A percentile compares a stretch with the other conserved stretches of the same genome.
These are phyloP conservation scores for Campopleginae sp. DNA, from an alignment of 2,888 invertebrate genomes.

Conservation along the genomic window DNA sequence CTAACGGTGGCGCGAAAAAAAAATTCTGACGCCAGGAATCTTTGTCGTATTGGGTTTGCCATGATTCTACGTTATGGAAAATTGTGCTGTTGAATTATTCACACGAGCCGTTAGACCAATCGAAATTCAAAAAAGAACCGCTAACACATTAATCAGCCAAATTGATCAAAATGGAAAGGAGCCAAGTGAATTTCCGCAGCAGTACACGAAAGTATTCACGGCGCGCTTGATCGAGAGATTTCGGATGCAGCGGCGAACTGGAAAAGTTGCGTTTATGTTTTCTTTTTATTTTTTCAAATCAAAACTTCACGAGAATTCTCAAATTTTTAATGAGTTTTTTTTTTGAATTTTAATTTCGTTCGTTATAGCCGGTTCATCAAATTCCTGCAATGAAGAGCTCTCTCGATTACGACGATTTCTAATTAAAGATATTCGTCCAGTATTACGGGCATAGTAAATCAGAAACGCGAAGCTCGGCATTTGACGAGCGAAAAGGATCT, in stretches of 20 bases:
- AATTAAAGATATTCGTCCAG: constrained; percentile 38
- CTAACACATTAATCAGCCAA: neutral
- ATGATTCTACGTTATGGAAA: neutral
- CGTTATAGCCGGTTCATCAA: neutral
- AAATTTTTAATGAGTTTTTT: neutral
- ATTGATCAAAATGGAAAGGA: constrained; percentile 1
- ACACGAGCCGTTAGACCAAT: neutral
- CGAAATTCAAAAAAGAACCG: neutral
- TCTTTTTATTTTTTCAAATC: neutral
- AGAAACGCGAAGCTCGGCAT: constrained; percentile 40
- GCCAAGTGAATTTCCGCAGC: neutral
- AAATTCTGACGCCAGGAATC: neutral
- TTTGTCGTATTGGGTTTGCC: neutral
- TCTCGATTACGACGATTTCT: constrained; percentile 34
- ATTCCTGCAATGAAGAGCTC: neutral
- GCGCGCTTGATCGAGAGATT: neutral
- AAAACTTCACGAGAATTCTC: neutral
- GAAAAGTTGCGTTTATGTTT: neutral
- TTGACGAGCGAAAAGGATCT: neutral
- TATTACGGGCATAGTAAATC: constrained; percentile 28
- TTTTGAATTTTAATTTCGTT: neutral
- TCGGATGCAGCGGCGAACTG: neutral
- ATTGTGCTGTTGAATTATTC: neutral
- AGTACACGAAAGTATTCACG: neutral
- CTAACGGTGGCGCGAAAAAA: constrained; percentile 2